Conservation (phyloP, 1,140 invertebrate genomes). For the Pectinophora gossypiella region DNA sequence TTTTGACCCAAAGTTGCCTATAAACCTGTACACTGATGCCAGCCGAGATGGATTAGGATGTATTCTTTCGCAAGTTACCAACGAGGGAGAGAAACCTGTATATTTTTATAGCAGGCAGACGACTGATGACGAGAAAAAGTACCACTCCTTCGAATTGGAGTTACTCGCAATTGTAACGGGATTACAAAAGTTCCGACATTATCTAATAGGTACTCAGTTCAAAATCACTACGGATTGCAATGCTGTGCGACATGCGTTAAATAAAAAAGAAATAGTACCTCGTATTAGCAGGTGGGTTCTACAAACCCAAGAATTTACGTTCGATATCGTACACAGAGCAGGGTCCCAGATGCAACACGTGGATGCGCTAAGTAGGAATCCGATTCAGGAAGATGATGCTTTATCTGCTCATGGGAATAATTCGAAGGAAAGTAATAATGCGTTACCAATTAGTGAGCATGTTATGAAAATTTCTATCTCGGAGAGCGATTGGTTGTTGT, state of each 20-base stretch:
- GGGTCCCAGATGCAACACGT: slow-evolving; percentile 36
- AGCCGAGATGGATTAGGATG: not conserved
- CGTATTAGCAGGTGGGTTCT: slow-evolving; percentile 25
- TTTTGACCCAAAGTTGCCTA: slow-evolving; percentile 7
- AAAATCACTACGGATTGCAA: slow-evolving; percentile 22
- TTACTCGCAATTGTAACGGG: slow-evolving; percentile 23
- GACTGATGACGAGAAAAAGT: slow-evolving; percentile 8
- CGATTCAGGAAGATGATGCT: not conserved
- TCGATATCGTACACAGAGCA: slow-evolving; percentile 15
- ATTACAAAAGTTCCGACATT: slow-evolving; percentile 17
- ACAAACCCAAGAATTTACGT: slow-evolving; percentile 18
- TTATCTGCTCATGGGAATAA: too few relatives aligned
- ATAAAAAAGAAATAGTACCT: slow-evolving; percentile 16
- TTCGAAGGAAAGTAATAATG: not conserved
- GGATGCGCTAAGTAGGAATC: slow-evolving; percentile 38
- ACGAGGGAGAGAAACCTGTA: slow-evolving; percentile 11
- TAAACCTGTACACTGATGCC: slow-evolving; percentile 2
- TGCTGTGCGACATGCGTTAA: slow-evolving; percentile 16
- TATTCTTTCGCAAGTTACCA: not conserved
- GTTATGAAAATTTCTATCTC: slow-evolving; percentile 8
- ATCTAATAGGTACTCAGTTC: slow-evolving; percentile 10
- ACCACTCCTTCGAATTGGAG: slow-evolving; percentile 15
- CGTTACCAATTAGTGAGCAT: not conserved
- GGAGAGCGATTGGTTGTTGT: slow-evolving; percentile 24
- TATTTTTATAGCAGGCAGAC: slow-evolving; percentile 10